Percentiles rank a stretch among this genome's conserved stretches.
These are phyloP conservation scores for Drosophila algonquin DNA, from an alignment of 2,888 invertebrate genomes.

Conservation along the genomic window DNA sequence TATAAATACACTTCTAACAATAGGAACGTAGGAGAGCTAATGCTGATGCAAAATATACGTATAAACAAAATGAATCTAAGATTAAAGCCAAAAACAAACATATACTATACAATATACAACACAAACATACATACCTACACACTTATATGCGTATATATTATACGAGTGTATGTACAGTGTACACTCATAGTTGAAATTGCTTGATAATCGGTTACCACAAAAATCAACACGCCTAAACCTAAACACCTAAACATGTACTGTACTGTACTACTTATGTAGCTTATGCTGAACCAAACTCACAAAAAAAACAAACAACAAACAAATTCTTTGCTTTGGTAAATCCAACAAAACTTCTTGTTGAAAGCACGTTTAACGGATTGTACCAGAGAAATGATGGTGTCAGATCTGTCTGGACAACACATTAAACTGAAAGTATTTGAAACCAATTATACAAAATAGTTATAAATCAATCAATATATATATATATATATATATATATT, in stretches of 20 bases:
- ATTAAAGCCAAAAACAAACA: constrained; percentile 73
- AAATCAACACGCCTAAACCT: constrained; percentile 61
- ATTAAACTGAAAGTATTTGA: constrained; percentile 68
- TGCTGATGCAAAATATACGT: constrained; percentile 52
- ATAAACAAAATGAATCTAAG: constrained; percentile 66
- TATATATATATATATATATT: constrained; percentile 52
- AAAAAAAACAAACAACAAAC: constrained; percentile 12
- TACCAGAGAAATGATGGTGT: constrained; percentile 21
- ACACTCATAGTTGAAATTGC: constrained; percentile 70
- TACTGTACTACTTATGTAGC: constrained; percentile 37
- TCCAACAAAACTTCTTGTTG: constrained; percentile 14
- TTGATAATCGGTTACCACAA: constrained; percentile 68
- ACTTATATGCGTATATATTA: constrained; percentile 38
- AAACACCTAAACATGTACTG: background rate
- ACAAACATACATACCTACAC: constrained; percentile 11
- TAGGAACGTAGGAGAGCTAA: constrained; percentile 19
- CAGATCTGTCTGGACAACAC: constrained; percentile 50
- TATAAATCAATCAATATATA: constrained; percentile 49
- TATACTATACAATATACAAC: constrained; percentile 45
- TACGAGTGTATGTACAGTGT: constrained; percentile 13
- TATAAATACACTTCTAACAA: constrained; percentile 38
- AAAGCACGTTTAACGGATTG: constrained; percentile 42
- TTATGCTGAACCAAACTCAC: constrained; percentile 43
- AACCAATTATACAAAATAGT: constrained; percentile 66
- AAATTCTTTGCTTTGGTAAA: constrained; percentile 45